Evolutionary conservation across 2,113 vertebrate genomes (phyloP).

Genomic region (Leucoraja erinaceus): DNA sequence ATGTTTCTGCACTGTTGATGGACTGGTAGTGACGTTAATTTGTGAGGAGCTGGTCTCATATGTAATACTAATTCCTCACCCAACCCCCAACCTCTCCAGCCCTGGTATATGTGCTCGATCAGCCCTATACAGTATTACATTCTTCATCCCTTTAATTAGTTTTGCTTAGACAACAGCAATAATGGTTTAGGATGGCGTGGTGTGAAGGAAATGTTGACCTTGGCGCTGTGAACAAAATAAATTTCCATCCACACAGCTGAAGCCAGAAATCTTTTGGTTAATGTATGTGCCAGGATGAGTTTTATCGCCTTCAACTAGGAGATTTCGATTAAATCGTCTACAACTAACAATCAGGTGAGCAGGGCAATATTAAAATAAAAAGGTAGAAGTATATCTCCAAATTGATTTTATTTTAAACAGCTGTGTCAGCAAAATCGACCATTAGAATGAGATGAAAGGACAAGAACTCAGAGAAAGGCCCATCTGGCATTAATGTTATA

Average conservation of each 20-base stretch:
- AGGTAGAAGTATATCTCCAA: not conserved
- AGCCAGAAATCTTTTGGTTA: not conserved
- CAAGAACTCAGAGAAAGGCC: not conserved
- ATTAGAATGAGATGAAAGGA: not conserved
- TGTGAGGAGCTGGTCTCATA: not conserved
- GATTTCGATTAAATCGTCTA: not conserved
- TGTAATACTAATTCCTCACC: not conserved
- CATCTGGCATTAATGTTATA: not conserved
- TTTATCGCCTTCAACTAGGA: not conserved
- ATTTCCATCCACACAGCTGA: not conserved
- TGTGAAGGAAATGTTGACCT: not conserved
- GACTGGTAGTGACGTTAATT: not conserved
- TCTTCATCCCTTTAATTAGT: not conserved
- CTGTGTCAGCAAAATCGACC: not conserved
- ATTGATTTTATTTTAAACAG: not conserved
- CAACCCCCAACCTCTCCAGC: not conserved
- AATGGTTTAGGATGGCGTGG: not conserved
- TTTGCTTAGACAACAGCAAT: not conserved
- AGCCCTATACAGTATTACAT: not conserved
- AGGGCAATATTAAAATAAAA: not conserved
- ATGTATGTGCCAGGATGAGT: not conserved
- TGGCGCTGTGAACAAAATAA: not conserved
- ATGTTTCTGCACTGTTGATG: not conserved
- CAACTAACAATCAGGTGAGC: not conserved
- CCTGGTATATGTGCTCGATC: not conserved